These are phyloP conservation scores for Drosophila phalerata DNA, from an alignment of 2,888 invertebrate species.

Conservation along the genomic window DNA sequence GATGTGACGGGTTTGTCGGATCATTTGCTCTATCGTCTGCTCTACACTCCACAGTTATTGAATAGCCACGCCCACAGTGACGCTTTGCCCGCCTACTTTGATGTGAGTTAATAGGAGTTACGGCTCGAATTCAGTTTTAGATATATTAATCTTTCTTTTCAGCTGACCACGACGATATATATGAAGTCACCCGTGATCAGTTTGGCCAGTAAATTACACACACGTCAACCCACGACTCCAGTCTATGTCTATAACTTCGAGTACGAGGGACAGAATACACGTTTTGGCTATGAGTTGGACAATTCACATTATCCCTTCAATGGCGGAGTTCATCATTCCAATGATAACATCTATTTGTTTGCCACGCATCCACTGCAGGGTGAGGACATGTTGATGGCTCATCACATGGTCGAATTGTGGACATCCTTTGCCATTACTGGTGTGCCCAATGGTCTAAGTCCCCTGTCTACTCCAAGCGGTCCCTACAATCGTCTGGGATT, in stretches of 20 bases:
- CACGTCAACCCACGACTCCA: conserved; percentile 68
- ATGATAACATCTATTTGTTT: conserved; percentile 88
- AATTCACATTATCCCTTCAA: conserved; percentile 85
- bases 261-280: conserved; percentile 85
- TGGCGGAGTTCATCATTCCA: conserved; percentile 87
- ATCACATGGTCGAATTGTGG: conserved; percentile 86
- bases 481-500: conserved; percentile 84
- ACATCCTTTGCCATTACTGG: conserved; percentile 85
- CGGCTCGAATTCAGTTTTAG: not conserved
- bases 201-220: conserved; percentile 77
- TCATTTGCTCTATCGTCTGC: conserved; percentile 84
- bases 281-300: conserved; percentile 85
- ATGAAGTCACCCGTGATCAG: conserved; percentile 86
- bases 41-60: conserved; percentile 83
- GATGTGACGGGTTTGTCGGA: conserved; percentile 71
- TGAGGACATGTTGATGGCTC: conserved; percentile 84
- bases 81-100: conserved; percentile 86
- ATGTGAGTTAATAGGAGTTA: conserved; percentile 83
- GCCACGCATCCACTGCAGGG: conserved; percentile 81
- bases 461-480: conserved; percentile 75
- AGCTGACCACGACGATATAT: conserved; percentile 73
- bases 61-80: conserved; percentile 84
- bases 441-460: conserved; percentile 61
- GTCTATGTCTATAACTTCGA: conserved; percentile 87
- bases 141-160: not conserved